Base-by-base conservation (phyloP, 2,113 vertebrate genomes). In the Lepisosteus oculatus region DNA sequence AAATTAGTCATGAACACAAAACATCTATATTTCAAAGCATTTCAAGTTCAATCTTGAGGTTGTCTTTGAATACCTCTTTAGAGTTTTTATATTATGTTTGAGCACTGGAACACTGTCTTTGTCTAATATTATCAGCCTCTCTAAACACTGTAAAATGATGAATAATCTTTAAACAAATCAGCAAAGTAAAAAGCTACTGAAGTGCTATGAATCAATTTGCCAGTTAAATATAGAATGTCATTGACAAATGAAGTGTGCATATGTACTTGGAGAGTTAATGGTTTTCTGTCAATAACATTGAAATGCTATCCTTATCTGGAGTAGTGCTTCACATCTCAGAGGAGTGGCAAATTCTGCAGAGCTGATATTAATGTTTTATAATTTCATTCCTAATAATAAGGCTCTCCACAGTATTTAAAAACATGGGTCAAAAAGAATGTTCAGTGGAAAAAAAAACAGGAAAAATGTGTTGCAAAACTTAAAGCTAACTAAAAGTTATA, bases 271-370 rank as follows among this genome's bases (percentile, higher is more conserved):
- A 89, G 83, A 86, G 86, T 77, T 87, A 88, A 83, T 76, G 78
- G 79, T 67, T 71, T 77, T 85, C 74, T 77, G 76, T 66, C 76
- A 80, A 80, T 79, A 84, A 90, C 83, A 84, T 77, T 92, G 89
- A 92, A 95, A 93, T 51, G 75, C 87, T 87, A 85, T 91, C 78
- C 89, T 94, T 86, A 90, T 90, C 87, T 95, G 86, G 88, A 95
- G 91, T 89, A 90, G 87, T 85, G 72, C 89, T 92, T 86, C 85
- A 90, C 79, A 79, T 84, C 88, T 88, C 78, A 77, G 78, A 93
- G 85, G 87, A 93, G 89, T 83, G 87, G 84, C 78, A 87, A 84
- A 88, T 90, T 93, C 89, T 83, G 90, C 90, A 88, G 90, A 90
- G 85, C 82, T 74, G 79, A 80, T 79, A 83, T 85, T 89, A 90